Percentiles rank a stretch among this genome's conserved stretches.
These are phyloP conservation scores for Podarcis cretensis DNA, from an alignment of 2,113 vertebrate genomes.

Conservation along the genomic window DNA sequence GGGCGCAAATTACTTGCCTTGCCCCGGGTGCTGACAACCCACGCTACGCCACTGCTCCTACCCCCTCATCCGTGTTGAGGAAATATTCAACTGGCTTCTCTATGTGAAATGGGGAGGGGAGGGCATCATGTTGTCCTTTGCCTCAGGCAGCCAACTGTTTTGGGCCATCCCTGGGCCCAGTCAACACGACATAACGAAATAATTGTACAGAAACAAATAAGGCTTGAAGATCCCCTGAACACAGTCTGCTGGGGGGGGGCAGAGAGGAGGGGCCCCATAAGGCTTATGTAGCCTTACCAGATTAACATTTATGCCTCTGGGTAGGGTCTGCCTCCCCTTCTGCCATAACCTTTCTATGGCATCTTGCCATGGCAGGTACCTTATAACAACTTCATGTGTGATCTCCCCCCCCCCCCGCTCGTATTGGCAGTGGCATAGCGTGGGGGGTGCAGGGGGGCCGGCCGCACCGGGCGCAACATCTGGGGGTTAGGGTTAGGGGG, in stretches of 20 bases:
- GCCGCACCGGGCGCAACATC: too few relatives aligned
- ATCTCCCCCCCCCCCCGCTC: neutral
- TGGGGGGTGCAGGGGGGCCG: too few relatives aligned
- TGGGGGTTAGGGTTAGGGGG: too few relatives aligned
- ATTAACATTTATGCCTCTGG: neutral
- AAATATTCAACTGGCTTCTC: neutral
- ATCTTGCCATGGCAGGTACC: neutral
- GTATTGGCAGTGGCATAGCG: too few relatives aligned
- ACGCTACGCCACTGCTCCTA: too few relatives aligned
- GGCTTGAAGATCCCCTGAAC: neutral
- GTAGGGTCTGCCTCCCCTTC: neutral
- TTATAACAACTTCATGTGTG: neutral
- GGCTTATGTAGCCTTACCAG: neutral
- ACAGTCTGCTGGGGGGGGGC: neutral
- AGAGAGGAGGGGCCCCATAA: neutral
- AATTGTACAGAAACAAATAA: neutral
- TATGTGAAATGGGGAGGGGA: neutral
- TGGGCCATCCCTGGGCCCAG: neutral
- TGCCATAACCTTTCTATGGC: neutral
- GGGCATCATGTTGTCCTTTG: neutral
- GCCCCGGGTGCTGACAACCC: too few relatives aligned
- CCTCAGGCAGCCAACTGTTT: neutral
- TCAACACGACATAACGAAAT: neutral
- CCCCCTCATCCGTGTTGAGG: neutral
- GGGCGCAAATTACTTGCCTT: too few relatives aligned